These are phyloP conservation scores for Myotis brandtii DNA, from an alignment of 2,113 vertebrate genomes.

Conservation along the genomic window DNA sequence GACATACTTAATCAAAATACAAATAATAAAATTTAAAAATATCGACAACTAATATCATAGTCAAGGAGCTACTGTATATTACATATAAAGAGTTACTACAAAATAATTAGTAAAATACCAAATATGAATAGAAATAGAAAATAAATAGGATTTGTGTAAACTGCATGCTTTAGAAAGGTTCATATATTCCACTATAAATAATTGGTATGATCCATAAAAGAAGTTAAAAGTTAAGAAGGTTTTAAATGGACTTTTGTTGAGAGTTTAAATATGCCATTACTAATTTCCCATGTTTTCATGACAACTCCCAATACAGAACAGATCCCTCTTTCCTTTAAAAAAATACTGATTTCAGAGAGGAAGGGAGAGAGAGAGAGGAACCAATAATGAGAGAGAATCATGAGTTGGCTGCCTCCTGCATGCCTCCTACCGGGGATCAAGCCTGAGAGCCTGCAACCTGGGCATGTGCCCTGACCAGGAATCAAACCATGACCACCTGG, in stretches of 20 bases:
- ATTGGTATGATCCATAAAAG: background rate
- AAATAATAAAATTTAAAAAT: background rate
- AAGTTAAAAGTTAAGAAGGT: background rate
- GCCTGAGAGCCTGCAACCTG: too few species aligned
- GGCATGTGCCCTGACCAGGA: too few species aligned
- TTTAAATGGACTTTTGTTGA: background rate
- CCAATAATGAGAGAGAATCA: too few species aligned
- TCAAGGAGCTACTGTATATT: background rate
- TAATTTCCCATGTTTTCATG: background rate
- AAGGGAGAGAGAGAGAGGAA: too few species aligned
- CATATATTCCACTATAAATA: background rate
- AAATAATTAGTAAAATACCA: background rate
- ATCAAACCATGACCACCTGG: too few species aligned
- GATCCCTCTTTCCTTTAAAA: background rate
- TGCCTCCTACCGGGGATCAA: too few species aligned
- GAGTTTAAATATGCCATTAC: background rate
- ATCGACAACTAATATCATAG: background rate
- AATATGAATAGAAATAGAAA: conserved; percentile 26
- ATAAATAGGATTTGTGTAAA: conserved; percentile 2
- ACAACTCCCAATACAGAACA: background rate
- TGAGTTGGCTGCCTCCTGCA: too few species aligned
- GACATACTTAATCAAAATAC: background rate
- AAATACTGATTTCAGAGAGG: too few species aligned
- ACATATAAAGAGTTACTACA: background rate
- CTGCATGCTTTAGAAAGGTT: background rate